These are phyloP conservation scores for Hydrochoerus hydrochaeris DNA, from an alignment of 2,113 vertebrate genomes.

Conservation along the genomic window DNA sequence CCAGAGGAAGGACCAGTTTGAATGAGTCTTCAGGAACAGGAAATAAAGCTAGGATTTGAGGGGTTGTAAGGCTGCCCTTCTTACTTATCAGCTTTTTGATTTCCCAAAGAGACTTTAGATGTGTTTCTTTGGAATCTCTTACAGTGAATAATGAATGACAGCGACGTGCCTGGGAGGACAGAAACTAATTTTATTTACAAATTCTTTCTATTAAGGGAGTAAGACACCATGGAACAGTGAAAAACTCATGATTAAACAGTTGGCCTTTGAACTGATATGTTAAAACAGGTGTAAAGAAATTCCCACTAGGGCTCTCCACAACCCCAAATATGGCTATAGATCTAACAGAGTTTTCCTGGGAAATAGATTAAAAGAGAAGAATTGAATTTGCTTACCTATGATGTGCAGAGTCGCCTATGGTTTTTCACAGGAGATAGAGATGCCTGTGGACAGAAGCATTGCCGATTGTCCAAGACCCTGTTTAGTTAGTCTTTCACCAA, in stretches of 20 bases:
- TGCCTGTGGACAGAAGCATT: neutral
- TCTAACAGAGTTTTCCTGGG: neutral
- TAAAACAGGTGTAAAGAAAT: neutral
- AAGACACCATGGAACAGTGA: neutral
- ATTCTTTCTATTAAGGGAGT: neutral
- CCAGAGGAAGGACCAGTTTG: neutral
- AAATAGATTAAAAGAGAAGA: neutral
- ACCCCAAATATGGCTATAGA: neutral
- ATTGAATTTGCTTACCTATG: neutral
- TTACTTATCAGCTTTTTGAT: neutral
- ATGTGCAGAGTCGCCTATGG: neutral
- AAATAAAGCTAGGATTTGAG: neutral
- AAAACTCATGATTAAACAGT: neutral
- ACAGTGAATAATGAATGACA: neutral
- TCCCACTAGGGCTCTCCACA: neutral
- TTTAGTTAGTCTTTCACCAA: neutral
- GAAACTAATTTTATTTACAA: neutral
- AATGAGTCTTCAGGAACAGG: neutral
- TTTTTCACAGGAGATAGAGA: neutral
- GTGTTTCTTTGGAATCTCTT: neutral
- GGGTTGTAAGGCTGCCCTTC: neutral
- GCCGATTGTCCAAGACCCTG: neutral
- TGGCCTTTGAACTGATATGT: neutral
- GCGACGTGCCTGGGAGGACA: neutral
- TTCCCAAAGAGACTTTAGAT: neutral